phyloP scores from a whole-genome alignment of 1,140 invertebrate species.

The Battus philenor region DNA sequence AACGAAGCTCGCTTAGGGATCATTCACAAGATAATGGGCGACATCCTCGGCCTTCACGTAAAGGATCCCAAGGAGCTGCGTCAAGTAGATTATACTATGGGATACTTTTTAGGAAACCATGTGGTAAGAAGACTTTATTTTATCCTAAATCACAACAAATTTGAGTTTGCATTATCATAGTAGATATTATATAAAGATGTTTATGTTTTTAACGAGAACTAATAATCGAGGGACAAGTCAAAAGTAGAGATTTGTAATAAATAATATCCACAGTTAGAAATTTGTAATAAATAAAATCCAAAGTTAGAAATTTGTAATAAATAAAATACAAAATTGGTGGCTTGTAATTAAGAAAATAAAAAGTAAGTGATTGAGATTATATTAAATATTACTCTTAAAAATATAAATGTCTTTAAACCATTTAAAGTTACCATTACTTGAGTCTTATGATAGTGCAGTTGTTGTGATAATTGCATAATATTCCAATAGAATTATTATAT shows the following conservation, averaged over 20 bases:
- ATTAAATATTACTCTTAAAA: too few relatives aligned
- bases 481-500: neutral
- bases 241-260: neutral
- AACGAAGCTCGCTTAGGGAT: constrained; percentile 85
- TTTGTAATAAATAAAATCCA: too few relatives aligned
- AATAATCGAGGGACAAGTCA: too few relatives aligned
- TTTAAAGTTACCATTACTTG: neutral
- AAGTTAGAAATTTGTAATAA: too few relatives aligned
- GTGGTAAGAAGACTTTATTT: constrained; percentile 77
- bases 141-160: neutral
- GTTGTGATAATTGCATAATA: constrained; percentile 4
- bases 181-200: constrained; percentile 32
- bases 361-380: too few relatives aligned
- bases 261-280: too few relatives aligned
- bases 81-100: constrained; percentile 77
- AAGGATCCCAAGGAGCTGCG: constrained; percentile 39
- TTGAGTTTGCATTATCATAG: constrained; percentile 40
- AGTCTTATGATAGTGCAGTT: constrained; percentile 1
- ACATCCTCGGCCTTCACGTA: constrained; percentile 83
- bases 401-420: constrained; percentile 16
- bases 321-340: too few relatives aligned
- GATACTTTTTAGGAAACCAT: constrained; percentile 86
- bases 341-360: too few relatives aligned
- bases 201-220: too few relatives aligned
- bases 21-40: constrained; percentile 83